Evolutionary conservation across 2,113 vertebrate genomes (phyloP), one percentile per base, ranked within the genome.

Genomic region (Bambusicola thoracicus): DNA sequence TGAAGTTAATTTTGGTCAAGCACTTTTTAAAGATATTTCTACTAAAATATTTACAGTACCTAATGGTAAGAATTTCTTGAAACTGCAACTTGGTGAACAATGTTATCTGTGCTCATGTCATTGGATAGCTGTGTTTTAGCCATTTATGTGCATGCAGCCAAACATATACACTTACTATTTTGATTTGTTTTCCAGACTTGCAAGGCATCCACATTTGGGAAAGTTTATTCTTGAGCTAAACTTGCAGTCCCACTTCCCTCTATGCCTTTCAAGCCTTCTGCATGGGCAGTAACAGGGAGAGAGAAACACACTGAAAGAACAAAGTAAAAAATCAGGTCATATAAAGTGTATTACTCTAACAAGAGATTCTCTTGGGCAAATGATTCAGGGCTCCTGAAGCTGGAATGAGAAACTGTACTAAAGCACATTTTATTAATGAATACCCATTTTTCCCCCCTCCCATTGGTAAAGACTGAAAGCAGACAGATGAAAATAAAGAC

Each of bases 1-100:
- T 86, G 46, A 84, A 75, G 13, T 13, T 15, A 48, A 75, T 68
- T 86, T 92, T 90, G 40, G 4, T 69, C 55, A 93, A 92, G 11
- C 8, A 36, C 41, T 4, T 1, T n/a, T 74, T 49, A 67, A 79
- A 68, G 14, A 30, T 51, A 40, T 48, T 78, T 41, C 61, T 41
- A 63, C 21, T 22, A 11, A 32, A 51, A 46, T 38, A 70, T 74
- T 93, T 80, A 13, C 49, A 74, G 38, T 20, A 62, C 10, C 27
- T 27, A 72, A 67, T 13, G 85, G 13, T 24, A 92, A 53, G 15
- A 56, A 67, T 67, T 85, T 85, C 43, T 55, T 56, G 53, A 85
- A 89, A 44, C 66, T 66, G 30, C 0, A 0, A 25, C 11, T 92
- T 24, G 1, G 19, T 66, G 65, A 86, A 29, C 80, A 90, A 48